Evolutionary conservation across 2,797 vertebrate species (phyloP).

Genomic region (Lycodopsis pacificus): DNA sequence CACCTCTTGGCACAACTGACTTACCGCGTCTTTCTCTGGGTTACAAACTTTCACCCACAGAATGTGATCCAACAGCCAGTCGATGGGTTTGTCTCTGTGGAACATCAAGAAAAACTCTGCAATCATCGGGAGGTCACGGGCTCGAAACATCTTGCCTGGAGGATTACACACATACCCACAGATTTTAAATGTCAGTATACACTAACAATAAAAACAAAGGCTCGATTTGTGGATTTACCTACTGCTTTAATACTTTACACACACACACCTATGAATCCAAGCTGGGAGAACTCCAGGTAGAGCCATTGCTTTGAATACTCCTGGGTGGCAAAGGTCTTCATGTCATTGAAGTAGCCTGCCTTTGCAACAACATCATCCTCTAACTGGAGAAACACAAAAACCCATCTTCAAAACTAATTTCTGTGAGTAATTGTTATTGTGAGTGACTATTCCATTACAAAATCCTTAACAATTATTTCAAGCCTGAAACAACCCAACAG

Average conservation of each 20-base stretch:
- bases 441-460: neutral
- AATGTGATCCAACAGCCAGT: slow-evolving; percentile 91
- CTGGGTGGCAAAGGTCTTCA: slow-evolving; percentile 78
- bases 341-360: slow-evolving; percentile 81
- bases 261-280: slow-evolving; percentile 92
- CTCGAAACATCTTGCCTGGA: slow-evolving; percentile 87
- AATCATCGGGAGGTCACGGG: slow-evolving; percentile 84
- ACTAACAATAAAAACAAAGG: neutral
- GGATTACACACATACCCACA: neutral
- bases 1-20: slow-evolving; percentile 56
- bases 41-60: slow-evolving; percentile 90
- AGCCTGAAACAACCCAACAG: neutral
- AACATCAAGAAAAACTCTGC: slow-evolving; percentile 94
- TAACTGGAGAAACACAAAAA: slow-evolving; percentile 71
- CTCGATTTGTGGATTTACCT: neutral
- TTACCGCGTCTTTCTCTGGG: slow-evolving; percentile 86
- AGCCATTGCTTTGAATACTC: slow-evolving; percentile 85
- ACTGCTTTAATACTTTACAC: neutral
- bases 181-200: neutral
- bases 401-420: neutral
- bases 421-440: too few species aligned
- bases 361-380: slow-evolving; percentile 93
- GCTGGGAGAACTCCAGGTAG: slow-evolving; percentile 90
- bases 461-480: neutral
- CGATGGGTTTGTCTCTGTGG: slow-evolving; percentile 92